Conservation (phyloP, 1,140 invertebrate species). For the Diuraphis noxia region DNA sequence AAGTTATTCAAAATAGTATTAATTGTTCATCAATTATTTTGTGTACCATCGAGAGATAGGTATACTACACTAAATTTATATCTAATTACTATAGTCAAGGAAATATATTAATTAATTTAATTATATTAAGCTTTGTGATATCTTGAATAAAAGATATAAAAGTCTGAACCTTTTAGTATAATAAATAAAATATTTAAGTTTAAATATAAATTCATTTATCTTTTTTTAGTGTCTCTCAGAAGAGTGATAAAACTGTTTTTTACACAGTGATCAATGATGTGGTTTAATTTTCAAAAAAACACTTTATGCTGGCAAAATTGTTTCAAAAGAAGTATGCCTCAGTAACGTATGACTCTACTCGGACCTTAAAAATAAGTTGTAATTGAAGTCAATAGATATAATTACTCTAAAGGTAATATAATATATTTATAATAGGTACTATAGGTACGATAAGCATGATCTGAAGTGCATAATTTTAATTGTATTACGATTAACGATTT, state of each 20-base stretch:
- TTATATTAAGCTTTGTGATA: not conserved
- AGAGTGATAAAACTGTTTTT: not conserved
- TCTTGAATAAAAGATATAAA: not conserved
- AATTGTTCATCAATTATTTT: too few relatives aligned
- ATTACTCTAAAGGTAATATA: not conserved
- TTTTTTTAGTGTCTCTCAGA: not conserved
- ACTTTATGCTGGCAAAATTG: not conserved
- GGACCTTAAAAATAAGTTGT: not conserved
- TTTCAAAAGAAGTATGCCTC: not conserved
- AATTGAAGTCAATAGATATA: not conserved
- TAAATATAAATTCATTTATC: not conserved
- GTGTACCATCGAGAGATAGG: too few relatives aligned
- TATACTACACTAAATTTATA: too few relatives aligned
- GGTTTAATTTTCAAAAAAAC: not conserved
- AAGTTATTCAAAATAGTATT: too few relatives aligned
- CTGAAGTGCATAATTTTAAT: not conserved
- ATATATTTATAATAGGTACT: not conserved
- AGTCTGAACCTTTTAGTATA: not conserved
- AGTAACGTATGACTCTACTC: not conserved
- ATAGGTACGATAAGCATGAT: not conserved
- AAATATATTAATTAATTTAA: not conserved
- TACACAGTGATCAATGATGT: not conserved
- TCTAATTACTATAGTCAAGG: not conserved
- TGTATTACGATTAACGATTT: not conserved
- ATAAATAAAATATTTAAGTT: not conserved